Evolutionary conservation across 2,888 invertebrate species (phyloP).

Genomic region (Diplolepis rosae): DNA sequence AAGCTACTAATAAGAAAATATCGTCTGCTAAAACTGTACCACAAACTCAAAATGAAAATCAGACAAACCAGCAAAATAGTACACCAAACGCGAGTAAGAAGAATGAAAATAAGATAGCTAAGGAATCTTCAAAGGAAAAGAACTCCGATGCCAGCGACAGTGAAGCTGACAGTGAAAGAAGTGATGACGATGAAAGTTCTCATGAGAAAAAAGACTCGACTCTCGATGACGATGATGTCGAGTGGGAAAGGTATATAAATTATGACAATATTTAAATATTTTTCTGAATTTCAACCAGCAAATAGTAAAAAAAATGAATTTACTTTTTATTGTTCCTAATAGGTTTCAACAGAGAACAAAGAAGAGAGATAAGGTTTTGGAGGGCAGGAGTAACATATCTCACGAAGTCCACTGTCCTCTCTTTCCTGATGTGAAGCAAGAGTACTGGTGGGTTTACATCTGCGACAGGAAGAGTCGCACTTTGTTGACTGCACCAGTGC

Average conservation of each 20-base stretch:
- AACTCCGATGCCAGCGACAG: slow-evolving; percentile 66
- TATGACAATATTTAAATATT: neutral
- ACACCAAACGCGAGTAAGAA: slow-evolving; percentile 63
- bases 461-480: slow-evolving; percentile 95
- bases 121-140: slow-evolving; percentile 59
- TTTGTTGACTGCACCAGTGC: slow-evolving; percentile 93
- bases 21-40: slow-evolving; percentile 51
- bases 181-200: slow-evolving; percentile 75
- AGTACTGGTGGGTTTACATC: slow-evolving; percentile 99
- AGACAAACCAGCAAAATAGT: slow-evolving; percentile 41
- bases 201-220: slow-evolving; percentile 78
- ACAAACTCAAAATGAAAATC: slow-evolving; percentile 4
- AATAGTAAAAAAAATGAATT: neutral
- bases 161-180: slow-evolving; percentile 75
- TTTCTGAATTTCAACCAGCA: too few species aligned
- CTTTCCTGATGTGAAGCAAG: slow-evolving; percentile 96
- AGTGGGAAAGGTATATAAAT: slow-evolving; percentile 85
- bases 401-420: slow-evolving; percentile 98
- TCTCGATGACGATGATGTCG: slow-evolving; percentile 82
- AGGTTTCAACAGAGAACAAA: slow-evolving; percentile 89
- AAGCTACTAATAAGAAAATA: slow-evolving; percentile 67
- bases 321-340: slow-evolving; percentile 5
- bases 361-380: slow-evolving; percentile 89
- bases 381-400: slow-evolving; percentile 94
- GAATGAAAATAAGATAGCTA: slow-evolving; percentile 61